These are phyloP conservation scores for Drosophila micromelanica DNA, from an alignment of 1,140 invertebrate genomes.

Conservation along the genomic window DNA sequence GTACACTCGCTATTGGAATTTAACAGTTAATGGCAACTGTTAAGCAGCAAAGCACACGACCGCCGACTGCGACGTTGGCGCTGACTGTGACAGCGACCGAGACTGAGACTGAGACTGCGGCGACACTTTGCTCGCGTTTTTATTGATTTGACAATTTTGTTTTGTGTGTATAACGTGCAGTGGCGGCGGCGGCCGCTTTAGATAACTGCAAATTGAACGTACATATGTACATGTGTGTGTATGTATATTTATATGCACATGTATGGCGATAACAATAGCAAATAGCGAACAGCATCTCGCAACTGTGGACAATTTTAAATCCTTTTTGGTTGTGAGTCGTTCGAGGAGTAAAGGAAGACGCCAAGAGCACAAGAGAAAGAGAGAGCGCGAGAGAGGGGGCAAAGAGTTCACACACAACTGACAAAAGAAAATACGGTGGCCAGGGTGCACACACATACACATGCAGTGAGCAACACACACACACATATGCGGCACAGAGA, in stretches of 20 bases:
- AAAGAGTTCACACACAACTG: slow-evolving; percentile 56
- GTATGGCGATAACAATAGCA: slow-evolving; percentile 18
- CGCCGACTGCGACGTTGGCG: not conserved
- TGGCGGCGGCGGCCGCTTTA: slow-evolving; percentile 26
- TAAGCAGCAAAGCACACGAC: slow-evolving; percentile 11
- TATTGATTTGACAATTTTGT: slow-evolving; percentile 52
- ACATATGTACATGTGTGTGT: slow-evolving; percentile 12
- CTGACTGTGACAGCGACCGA: slow-evolving; percentile 11
- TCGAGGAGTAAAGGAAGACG: slow-evolving; percentile 1
- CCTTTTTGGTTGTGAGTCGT: slow-evolving; percentile 31
- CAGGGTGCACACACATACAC: slow-evolving; percentile 46
- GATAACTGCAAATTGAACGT: slow-evolving; percentile 44
- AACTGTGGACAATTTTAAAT: slow-evolving; percentile 42
- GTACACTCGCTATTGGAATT: slow-evolving; percentile 31
- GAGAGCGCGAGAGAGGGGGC: slow-evolving; percentile 27
- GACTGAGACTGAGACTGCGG: slow-evolving; percentile 2
- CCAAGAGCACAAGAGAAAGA: slow-evolving; percentile 14
- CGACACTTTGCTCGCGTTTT: slow-evolving; percentile 48
- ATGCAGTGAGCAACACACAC: slow-evolving; percentile 10
- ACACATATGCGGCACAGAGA: slow-evolving; percentile 31
- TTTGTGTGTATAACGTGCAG: slow-evolving; percentile 23
- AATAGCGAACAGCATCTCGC: slow-evolving; percentile 34
- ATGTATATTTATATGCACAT: not conserved
- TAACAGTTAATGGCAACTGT: slow-evolving; percentile 37
- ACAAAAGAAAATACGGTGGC: slow-evolving; percentile 76